Percentiles rank a stretch among this genome's conserved stretches.
These are phyloP conservation scores for Tenthredo livida DNA, from an alignment of 2,888 invertebrate genomes.

Conservation along the genomic window DNA sequence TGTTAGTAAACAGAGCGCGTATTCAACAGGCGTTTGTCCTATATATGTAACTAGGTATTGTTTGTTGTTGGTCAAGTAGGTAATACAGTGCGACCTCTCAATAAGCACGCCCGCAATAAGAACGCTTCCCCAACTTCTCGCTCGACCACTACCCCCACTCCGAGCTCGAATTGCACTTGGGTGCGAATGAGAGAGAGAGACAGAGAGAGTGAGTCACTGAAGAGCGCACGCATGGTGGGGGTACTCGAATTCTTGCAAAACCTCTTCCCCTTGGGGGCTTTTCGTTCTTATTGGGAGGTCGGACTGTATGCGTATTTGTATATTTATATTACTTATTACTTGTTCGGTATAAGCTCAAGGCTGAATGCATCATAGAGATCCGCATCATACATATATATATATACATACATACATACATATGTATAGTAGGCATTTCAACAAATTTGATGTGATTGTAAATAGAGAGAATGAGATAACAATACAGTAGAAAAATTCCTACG, in stretches of 20 bases:
- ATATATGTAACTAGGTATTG: background rate
- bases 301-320: background rate
- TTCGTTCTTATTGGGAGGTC: too few relatives aligned
- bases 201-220: too few relatives aligned
- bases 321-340: background rate
- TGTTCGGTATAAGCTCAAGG: background rate
- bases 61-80: background rate
- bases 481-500: background rate
- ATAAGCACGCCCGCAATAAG: too few relatives aligned
- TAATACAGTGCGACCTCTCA: too few relatives aligned
- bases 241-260: too few relatives aligned
- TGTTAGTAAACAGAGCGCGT: background rate
- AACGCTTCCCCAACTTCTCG: too few relatives aligned
- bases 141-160: too few relatives aligned
- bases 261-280: too few relatives aligned
- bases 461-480: background rate
- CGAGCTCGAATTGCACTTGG: too few relatives aligned
- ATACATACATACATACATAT: background rate
- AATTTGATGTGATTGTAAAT: conserved; percentile 10
- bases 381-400: background rate
- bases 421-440: background rate
- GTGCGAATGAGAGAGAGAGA: too few relatives aligned
- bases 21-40: background rate
- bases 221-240: too few relatives aligned
- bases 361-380: background rate